phyloP scores from a whole-genome alignment of 1,140 invertebrate species.

The Acromyrmex echinatior region DNA sequence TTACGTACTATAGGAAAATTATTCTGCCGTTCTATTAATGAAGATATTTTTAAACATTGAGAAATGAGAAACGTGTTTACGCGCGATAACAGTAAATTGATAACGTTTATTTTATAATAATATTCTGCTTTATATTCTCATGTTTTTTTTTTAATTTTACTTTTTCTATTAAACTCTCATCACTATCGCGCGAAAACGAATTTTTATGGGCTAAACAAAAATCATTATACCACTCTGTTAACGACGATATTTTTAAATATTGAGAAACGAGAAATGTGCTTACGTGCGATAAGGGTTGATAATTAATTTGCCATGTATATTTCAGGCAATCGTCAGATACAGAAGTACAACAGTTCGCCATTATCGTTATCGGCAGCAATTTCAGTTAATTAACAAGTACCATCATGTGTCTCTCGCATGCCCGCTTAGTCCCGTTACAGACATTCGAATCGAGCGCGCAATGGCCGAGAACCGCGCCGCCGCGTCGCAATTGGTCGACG shows the following conservation, averaged over 20 bases:
- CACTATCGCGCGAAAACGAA: background rate
- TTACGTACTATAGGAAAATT: background rate
- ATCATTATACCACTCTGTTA: background rate
- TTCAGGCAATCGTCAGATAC: background rate
- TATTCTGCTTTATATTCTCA: background rate
- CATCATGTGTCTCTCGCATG: background rate
- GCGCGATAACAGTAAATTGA: background rate
- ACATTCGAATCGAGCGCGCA: constrained; percentile 37
- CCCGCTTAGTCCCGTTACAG: constrained; percentile 4
- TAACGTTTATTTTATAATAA: background rate
- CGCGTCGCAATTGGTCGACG: constrained; percentile 47
- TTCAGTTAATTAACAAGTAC: constrained; percentile 8
- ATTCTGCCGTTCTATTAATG: background rate
- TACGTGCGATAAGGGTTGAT: background rate
- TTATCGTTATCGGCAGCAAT: constrained; percentile 5
- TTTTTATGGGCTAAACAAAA: background rate
- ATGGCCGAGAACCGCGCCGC: background rate
- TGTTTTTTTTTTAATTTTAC: background rate
- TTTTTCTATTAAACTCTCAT: background rate
- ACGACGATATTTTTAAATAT: background rate
- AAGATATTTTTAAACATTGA: background rate
- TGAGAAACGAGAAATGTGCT: background rate
- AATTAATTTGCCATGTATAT: background rate
- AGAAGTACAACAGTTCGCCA: background rate
- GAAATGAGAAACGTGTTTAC: background rate